Percentiles rank a stretch among this genome's conserved stretches.
Conservation (phyloP, 2,888 invertebrate species). For the Thelaira solivaga region DNA sequence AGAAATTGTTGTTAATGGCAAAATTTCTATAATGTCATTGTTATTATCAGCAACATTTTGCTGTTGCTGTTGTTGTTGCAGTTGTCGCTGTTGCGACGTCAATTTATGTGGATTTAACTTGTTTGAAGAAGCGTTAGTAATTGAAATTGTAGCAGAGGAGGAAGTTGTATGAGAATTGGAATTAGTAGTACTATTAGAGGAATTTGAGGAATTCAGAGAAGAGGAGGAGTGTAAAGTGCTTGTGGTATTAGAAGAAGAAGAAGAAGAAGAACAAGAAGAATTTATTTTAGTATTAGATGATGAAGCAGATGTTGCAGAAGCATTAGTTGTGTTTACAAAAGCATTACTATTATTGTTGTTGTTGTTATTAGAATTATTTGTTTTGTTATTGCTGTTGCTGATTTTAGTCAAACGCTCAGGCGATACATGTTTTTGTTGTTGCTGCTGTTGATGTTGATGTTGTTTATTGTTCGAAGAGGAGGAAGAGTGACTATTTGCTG, state of each 20-base stretch:
- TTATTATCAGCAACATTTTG: slow-evolving; percentile 49
- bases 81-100: slow-evolving; percentile 40
- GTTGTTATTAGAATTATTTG: slow-evolving; percentile 24
- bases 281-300: slow-evolving; percentile 44
- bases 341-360: slow-evolving; percentile 39
- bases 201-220: slow-evolving; percentile 23
- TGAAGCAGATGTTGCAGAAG: slow-evolving; percentile 34
- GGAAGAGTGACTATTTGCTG: slow-evolving; percentile 27
- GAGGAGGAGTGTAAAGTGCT: slow-evolving; percentile 44
- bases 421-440: slow-evolving; percentile 45
- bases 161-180: slow-evolving; percentile 32
- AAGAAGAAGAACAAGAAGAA: slow-evolving; percentile 14
- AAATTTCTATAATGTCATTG: slow-evolving; percentile 71
- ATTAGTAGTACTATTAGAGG: slow-evolving; percentile 22
- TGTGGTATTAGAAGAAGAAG: slow-evolving; percentile 35
- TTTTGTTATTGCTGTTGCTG: slow-evolving; percentile 16
- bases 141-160: slow-evolving; percentile 28
- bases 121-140: slow-evolving; percentile 44
- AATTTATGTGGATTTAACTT: slow-evolving; percentile 52
- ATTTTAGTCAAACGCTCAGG: slow-evolving; percentile 52
- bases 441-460: slow-evolving; percentile 40
- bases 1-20: slow-evolving; percentile 68
- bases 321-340: slow-evolving; percentile 49
- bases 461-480: slow-evolving; percentile 47
- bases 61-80: slow-evolving; percentile 40